Base-by-base conservation (phyloP, 1,140 invertebrate species). In the Meloidogyne chitwoodi region DNA sequence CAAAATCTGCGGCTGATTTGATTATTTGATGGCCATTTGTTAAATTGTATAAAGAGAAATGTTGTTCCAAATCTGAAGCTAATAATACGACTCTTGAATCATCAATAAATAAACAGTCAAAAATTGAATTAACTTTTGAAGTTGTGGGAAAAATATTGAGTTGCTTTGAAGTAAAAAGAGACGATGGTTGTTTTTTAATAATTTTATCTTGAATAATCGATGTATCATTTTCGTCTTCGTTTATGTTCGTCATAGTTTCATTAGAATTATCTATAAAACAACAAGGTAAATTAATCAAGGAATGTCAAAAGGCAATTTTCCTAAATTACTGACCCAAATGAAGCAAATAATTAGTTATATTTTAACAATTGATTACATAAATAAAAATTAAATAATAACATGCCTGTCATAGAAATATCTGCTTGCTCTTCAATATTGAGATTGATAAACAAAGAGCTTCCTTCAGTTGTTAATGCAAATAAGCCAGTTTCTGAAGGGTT, bases 61-160 rank as follows among this genome's bases (percentile, higher is more conserved):
- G 71, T 34, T 64, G 48, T 26, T 29, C 29, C 56, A 73, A 73
- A 29, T 73, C 56, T 24, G 71, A 26, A 19, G 48, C 34, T 11
- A 73, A 34, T 12, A 73, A 8, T 2, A 70, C 8, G n/a, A 73
- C 16, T 64, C 5, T 26, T 29, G 56, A 29, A 22, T 73, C 71
- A 34, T 73, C 22, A 34, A 67, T 19, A 67, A 67, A 67, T 31
- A 31, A 24, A 41, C 65, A 67, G n/a, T 67, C 65, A 67, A 67
- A 73, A 31, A 63, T 29, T 14, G 38, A 61, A 64, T 14, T 63
- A 34, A 63, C 16, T 63, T 64, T 56, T 29, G 71, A 34, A 31
- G 56, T 12, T 26, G 48, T 8, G 16, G 71, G 24, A 38, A 56
- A 73, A 56, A 56, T 56, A 4, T 56, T 19, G 48, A 56, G 48